Evolutionary conservation across 2,888 invertebrate species (phyloP).

Genomic region (Terebella lapidaria): DNA sequence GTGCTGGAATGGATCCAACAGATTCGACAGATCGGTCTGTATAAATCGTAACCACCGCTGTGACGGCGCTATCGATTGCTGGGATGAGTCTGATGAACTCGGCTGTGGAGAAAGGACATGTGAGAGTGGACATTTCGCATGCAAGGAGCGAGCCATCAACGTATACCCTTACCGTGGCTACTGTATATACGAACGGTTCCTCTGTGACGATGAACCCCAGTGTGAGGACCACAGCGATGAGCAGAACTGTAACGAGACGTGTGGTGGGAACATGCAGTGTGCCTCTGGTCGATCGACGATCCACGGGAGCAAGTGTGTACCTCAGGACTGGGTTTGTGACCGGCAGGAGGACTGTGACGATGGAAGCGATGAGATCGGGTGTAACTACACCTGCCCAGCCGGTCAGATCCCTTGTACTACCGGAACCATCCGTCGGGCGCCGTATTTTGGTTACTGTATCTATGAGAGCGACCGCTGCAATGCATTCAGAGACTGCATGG

Average conservation of each 20-base stretch:
- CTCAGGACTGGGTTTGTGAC: slow-evolving; percentile 12
- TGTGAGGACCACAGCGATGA: slow-evolving; percentile 16
- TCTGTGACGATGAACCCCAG: slow-evolving; percentile 17
- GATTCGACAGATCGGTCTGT: not conserved
- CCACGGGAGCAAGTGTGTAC: not conserved
- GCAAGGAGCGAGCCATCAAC: not conserved
- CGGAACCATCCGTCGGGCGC: not conserved
- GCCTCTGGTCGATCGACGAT: too few species aligned
- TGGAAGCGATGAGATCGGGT: slow-evolving; percentile 17
- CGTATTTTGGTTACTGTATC: not conserved
- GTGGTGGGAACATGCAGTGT: not conserved
- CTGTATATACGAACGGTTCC: not conserved
- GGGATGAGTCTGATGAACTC: slow-evolving; percentile 20
- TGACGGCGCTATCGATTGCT: slow-evolving; percentile 20
- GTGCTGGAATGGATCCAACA: slow-evolving; percentile 1
- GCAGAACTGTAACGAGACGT: slow-evolving; percentile 8
- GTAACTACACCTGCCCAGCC: slow-evolving; percentile 4
- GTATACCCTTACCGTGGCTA: slow-evolving; percentile 3
- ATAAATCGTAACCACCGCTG: slow-evolving; percentile 5
- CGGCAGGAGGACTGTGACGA: slow-evolving; percentile 14
- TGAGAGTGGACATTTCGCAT: not conserved
- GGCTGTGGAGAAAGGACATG: slow-evolving; percentile 1
- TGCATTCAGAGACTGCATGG: slow-evolving; percentile 12
- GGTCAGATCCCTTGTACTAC: not conserved
- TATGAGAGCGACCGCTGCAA: slow-evolving; percentile 12